Evolutionary conservation across 2,888 invertebrate species (phyloP), one percentile per base, ranked within the genome.

Genomic region (Phragmatobia fuliginosa): DNA sequence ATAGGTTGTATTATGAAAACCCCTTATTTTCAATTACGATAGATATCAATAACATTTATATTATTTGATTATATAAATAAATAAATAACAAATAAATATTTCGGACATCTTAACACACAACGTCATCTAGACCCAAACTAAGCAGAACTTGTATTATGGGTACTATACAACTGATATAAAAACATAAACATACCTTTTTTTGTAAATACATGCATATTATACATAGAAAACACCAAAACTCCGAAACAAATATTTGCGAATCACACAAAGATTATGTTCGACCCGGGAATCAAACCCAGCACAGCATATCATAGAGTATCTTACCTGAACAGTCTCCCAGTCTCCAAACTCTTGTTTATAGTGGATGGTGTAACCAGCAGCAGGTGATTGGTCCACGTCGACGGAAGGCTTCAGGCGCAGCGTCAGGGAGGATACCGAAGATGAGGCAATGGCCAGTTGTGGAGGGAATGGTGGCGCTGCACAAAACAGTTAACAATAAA

Each of bases 291-390:
- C n/a, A n/a, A n/a, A n/a, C n/a, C n/a, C n/a, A n/a, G n/a, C n/a
- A n/a, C n/a, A n/a, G n/a, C n/a, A n/a, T n/a, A 16, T 49, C 2
- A 3, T 31, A 18, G 36, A 45, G 11, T 36, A 31, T 8, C 36
- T 62, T 52, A 96, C 95, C 94, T 98, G 98, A 72, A 97, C 97
- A 14, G 97, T 98, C 93, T 98, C 98, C 98, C 98, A 99, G 87
- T 98, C 98, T 28, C 98, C 98, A 87, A 98, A 99, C 91, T 99
- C 99, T 68, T 98, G 98, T 89, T 99, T 99, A 95, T 98, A 98
- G 88, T 98, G 98, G 76, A 99, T 96, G 38, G 98, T 98, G 93
- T 98, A 98, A 0, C 99, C 99, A 83, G 98, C 98, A 77, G 98
- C 97, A n/a, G 98, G 98, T 49, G 98, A 98, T 61, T 97, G 97